A percentile compares a stretch with the other conserved stretches of the same genome.
phyloP scores from a whole-genome alignment of 2,888 invertebrate species.

The Drosophila bunnanda region DNA sequence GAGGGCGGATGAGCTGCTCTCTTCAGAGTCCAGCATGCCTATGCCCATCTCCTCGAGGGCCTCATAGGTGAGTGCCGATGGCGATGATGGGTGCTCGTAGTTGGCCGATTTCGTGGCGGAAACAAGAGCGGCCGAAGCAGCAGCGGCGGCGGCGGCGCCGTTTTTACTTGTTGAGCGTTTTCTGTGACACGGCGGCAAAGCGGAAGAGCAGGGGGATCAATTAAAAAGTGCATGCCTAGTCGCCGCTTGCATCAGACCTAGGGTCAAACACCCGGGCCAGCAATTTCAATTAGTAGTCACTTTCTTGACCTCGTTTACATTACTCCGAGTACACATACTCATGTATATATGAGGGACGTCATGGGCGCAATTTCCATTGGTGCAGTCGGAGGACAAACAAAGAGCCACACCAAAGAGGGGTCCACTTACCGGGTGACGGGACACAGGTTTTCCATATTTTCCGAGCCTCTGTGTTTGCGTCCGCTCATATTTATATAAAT shows the following conservation, averaged over 20 bases:
- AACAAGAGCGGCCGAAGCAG: constrained; percentile 40
- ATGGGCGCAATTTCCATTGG: constrained; percentile 12
- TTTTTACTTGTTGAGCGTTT: constrained; percentile 76
- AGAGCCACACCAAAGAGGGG: neutral
- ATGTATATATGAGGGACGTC: constrained; percentile 52
- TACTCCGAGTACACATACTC: constrained; percentile 1
- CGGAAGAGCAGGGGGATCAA: neutral
- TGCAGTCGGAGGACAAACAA: neutral
- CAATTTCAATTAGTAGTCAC: constrained; percentile 39
- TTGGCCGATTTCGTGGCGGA: constrained; percentile 67
- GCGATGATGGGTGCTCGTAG: constrained; percentile 72
- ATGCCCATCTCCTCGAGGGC: constrained; percentile 87
- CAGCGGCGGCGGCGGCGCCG: constrained; percentile 23
- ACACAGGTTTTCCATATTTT: constrained; percentile 83
- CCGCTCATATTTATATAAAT: constrained; percentile 76
- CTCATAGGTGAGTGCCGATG: constrained; percentile 66
- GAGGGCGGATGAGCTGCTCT: constrained; percentile 83
- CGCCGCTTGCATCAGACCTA: constrained; percentile 50
- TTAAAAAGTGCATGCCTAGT: constrained; percentile 47
- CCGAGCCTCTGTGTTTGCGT: constrained; percentile 72
- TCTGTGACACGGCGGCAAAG: constrained; percentile 53
- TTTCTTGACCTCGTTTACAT: constrained; percentile 52
- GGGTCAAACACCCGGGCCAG: constrained; percentile 70
- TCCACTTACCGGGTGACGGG: constrained; percentile 79
- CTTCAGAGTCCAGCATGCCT: constrained; percentile 86